These are phyloP conservation scores for Micropoecilia bifurca DNA, from an alignment of 2,797 vertebrate species.

Conservation along the genomic window DNA sequence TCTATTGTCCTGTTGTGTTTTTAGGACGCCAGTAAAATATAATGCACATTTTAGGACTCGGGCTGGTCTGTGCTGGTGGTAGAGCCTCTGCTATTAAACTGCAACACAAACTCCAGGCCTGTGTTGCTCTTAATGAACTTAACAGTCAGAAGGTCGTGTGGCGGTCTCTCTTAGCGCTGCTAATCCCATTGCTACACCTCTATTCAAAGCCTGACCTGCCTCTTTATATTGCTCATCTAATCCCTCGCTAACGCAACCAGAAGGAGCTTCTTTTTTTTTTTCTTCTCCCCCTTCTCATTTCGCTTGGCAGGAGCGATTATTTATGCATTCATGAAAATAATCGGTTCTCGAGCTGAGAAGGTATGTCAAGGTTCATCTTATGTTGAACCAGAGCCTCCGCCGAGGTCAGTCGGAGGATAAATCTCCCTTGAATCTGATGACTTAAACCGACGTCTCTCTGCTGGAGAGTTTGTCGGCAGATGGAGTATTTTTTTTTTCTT, in stretches of 20 bases:
- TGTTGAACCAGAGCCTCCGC: not conserved
- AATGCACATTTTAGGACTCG: conserved; percentile 25
- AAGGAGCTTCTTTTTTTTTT: conserved; percentile 41
- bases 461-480: conserved; percentile 31
- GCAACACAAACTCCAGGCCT: conserved; percentile 35
- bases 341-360: conserved; percentile 37
- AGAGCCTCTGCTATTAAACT: conserved; percentile 41
- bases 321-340: conserved; percentile 54
- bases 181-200: conserved; percentile 69
- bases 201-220: conserved; percentile 58
- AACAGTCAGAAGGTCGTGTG: conserved; percentile 68
- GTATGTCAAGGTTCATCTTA: conserved; percentile 27
- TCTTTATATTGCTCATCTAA: conserved; percentile 69
- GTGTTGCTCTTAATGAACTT: conserved; percentile 63
- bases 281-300: conserved; percentile 14
- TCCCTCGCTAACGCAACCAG: conserved; percentile 67
- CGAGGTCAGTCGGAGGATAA: conserved; percentile 1
- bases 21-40: conserved; percentile 20
- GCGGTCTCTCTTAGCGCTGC: conserved; percentile 57
- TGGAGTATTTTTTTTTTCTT: conserved; percentile 1
- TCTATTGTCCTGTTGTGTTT: conserved; percentile 20
- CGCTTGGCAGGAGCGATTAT: conserved; percentile 32
- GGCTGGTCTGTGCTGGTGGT: conserved; percentile 32
- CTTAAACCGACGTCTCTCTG: conserved; percentile 25
- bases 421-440: conserved; percentile 22